A percentile compares a stretch with the other conserved stretches of the same genome.
phyloP scores from a whole-genome alignment of 2,888 invertebrate genomes.

The Adelphocoris suturalis region DNA sequence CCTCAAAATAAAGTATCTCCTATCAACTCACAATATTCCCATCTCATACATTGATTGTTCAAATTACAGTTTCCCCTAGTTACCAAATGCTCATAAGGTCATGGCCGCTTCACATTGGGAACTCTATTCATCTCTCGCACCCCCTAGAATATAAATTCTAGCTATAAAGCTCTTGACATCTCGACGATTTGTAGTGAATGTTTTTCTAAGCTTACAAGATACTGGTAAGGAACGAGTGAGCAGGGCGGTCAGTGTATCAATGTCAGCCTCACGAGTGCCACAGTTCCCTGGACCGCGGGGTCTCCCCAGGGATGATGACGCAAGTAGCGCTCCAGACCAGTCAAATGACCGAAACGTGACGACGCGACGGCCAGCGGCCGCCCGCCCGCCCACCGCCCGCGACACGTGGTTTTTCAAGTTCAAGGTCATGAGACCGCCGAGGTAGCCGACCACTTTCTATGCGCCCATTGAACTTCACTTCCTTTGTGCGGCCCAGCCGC shows the following conservation, averaged over 20 bases:
- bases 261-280: slow-evolving; percentile 1
- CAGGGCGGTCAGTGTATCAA: not conserved
- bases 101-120: too few species aligned
- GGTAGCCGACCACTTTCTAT: slow-evolving; percentile 36
- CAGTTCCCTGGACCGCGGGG: not conserved
- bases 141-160: too few species aligned
- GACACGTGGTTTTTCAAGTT: slow-evolving; percentile 59
- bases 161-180: too few species aligned
- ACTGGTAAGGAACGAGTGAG: too few species aligned
- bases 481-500: not conserved
- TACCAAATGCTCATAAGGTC: too few species aligned
- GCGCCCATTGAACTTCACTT: not conserved
- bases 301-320: not conserved
- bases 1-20: too few species aligned
- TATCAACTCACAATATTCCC: too few species aligned
- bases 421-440: slow-evolving; percentile 31
- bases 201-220: too few species aligned
- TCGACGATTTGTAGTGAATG: too few species aligned
- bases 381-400: not conserved
- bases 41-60: too few species aligned
- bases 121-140: too few species aligned
- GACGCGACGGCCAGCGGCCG: not conserved
- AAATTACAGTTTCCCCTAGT: too few species aligned
- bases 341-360: slow-evolving; percentile 20
- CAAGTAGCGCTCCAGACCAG: not conserved